phyloP scores from a whole-genome alignment of 2,797 vertebrate species.

The Parambassis ranga region DNA sequence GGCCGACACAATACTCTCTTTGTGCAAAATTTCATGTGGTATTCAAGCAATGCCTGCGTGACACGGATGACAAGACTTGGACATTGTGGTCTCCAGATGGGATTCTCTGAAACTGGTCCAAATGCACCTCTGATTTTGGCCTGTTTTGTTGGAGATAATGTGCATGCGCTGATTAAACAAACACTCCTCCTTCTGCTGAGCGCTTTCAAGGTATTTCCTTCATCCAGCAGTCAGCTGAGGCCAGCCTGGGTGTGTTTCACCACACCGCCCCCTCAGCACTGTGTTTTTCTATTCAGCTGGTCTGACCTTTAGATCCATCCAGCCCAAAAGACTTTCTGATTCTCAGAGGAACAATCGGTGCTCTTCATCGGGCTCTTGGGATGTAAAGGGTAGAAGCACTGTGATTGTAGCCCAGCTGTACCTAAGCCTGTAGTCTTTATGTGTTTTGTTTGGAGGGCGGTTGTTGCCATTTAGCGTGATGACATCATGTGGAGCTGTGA shows the following conservation, averaged over 20 bases:
- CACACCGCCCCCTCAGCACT: neutral
- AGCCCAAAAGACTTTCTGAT: conserved; percentile 1
- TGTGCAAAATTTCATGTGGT: conserved; percentile 53
- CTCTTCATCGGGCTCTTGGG: neutral
- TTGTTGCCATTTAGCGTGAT: conserved; percentile 36
- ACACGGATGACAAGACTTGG: conserved; percentile 34
- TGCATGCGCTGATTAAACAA: conserved; percentile 25
- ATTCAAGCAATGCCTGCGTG: conserved; percentile 56
- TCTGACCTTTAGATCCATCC: conserved; percentile 39
- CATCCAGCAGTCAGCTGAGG: conserved; percentile 35
- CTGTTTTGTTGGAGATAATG: conserved; percentile 23
- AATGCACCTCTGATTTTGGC: conserved; percentile 17
- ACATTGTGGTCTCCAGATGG: conserved; percentile 37
- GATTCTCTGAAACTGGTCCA: conserved; percentile 46
- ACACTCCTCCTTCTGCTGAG: conserved; percentile 24
- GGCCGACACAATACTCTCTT: conserved; percentile 45
- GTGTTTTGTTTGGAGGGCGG: conserved; percentile 47
- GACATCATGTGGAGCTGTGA: conserved; percentile 38
- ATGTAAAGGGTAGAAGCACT: conserved; percentile 16
- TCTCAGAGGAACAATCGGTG: conserved; percentile 23
- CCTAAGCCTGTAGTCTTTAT: conserved; percentile 38
- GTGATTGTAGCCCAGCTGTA: conserved; percentile 25
- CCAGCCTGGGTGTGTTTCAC: conserved; percentile 23
- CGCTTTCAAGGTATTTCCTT: conserved; percentile 37
- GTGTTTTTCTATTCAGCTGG: conserved; percentile 20